Conservation (phyloP, 2,797 vertebrate species). For the Oreonectes daqikongensis region DNA sequence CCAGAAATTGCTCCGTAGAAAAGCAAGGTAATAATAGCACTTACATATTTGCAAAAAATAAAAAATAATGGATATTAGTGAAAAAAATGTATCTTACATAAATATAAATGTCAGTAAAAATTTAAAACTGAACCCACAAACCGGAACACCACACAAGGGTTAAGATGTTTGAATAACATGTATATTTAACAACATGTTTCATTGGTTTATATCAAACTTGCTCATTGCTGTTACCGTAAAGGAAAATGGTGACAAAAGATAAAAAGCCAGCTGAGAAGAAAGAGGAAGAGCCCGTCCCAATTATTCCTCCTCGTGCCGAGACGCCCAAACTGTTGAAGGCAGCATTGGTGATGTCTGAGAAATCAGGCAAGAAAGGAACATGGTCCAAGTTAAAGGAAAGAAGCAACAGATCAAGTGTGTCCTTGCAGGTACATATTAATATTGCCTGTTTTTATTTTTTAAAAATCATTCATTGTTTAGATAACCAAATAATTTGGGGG, state of each 20-base stretch:
- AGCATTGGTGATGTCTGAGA: slow-evolving; percentile 81
- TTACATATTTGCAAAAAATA: neutral
- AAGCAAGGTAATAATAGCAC: slow-evolving; percentile 83
- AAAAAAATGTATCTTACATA: too few relatives aligned
- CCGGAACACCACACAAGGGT: too few relatives aligned
- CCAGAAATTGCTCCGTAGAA: slow-evolving; percentile 93
- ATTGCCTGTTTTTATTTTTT: too few relatives aligned
- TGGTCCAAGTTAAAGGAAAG: slow-evolving; percentile 82
- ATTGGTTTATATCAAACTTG: neutral
- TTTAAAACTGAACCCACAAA: too few relatives aligned
- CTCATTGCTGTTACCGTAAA: slow-evolving; percentile 58
- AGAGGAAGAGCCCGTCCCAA: slow-evolving; percentile 64
- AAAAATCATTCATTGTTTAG: too few relatives aligned
- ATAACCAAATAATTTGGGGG: too few relatives aligned
- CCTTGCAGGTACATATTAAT: slow-evolving; percentile 70
- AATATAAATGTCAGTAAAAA: too few relatives aligned
- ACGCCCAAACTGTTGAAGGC: slow-evolving; percentile 90
- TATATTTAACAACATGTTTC: too few relatives aligned
- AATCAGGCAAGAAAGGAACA: slow-evolving; percentile 75
- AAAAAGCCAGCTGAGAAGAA: slow-evolving; percentile 82
- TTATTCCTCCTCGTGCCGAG: slow-evolving; percentile 75
- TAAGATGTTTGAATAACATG: too few relatives aligned
- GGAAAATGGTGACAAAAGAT: slow-evolving; percentile 89
- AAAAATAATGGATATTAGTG: too few relatives aligned
- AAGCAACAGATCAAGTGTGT: slow-evolving; percentile 80